phyloP scores from a whole-genome alignment of 2,113 vertebrate genomes.

The Limnothrissa miodon region DNA sequence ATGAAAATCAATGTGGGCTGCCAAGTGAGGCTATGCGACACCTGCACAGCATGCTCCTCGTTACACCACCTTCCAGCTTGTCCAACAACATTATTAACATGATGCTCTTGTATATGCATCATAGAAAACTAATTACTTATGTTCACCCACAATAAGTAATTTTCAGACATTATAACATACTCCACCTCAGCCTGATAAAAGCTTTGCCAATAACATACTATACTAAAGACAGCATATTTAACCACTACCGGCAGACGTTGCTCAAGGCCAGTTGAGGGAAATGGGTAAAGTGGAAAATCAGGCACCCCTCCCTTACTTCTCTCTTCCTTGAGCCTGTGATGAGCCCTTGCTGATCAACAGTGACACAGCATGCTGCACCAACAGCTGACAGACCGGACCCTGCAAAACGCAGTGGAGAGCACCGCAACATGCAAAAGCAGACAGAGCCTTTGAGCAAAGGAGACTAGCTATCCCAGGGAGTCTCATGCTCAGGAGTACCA shows the following conservation, averaged over 20 bases:
- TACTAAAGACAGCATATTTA: not conserved
- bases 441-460: not conserved
- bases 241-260: not conserved
- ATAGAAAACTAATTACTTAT: not conserved
- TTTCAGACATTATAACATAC: not conserved
- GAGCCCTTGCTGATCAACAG: not conserved
- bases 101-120: not conserved
- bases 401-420: not conserved
- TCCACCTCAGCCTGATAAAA: not conserved
- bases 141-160: not conserved
- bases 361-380: constrained; percentile 11
- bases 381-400: not conserved
- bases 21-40: not conserved
- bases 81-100: not conserved
- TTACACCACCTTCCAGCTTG: not conserved
- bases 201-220: not conserved
- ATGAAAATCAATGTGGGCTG: constrained; percentile 12
- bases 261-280: not conserved
- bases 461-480: not conserved
- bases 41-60: not conserved
- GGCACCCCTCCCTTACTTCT: not conserved
- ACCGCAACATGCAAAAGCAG: not conserved
- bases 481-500: too few relatives aligned
- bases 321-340: not conserved
- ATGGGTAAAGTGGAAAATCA: not conserved